Base-by-base conservation (phyloP, 2,888 invertebrate genomes). In the Eupithecia inturbata region DNA sequence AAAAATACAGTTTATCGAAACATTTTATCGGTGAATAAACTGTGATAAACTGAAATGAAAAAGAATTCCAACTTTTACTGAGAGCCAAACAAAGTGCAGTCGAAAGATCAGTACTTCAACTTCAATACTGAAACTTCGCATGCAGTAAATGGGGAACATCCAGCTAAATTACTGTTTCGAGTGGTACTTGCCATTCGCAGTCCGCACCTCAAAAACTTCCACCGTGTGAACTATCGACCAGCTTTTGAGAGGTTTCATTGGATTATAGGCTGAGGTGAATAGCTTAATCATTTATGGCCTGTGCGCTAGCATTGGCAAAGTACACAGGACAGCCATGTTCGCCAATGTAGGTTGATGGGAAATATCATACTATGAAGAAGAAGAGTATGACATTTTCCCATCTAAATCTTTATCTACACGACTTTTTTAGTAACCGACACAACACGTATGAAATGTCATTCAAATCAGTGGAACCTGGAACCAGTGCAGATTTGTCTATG, bases 221-320 rank as follows among this genome's bases (percentile, higher is more conserved):
- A 82, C 78, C 78, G 68, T 69, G 76, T 76, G 66, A 77, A 82
- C 74, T 93, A 93, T 93, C 87, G 93, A 93, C 90, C 91, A 91
- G 88, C 87, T 81, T 83, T 89, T 90, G 86, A 87, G 87, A 85
- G 91, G 89, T 83, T 92, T 89, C 92, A 80, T 86, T 69, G 68
- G 53, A 53, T 68, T 68, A 62, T 67, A 69, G 70, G 62, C 67
- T 53, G 22, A 12, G 19, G 19, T 49, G 28, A 19, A 70, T 63
- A 68, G 68, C 70, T 60, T 19, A 67, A 14, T 69, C 66, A 71
- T 36, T 68, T 33, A 10, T 14, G 5, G 57, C 57, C 26, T 57
- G 12, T 57, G 14, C 57, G 57, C 57, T 26, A 57, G 53, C 53
- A 22, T 53, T 22, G 53, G n/a, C 12, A 16, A 57, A 33, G 45